A percentile compares a stretch with the other conserved stretches of the same genome.
Conservation (phyloP, 64 coral and sea anemone genomes). For the Actinia equina region DNA sequence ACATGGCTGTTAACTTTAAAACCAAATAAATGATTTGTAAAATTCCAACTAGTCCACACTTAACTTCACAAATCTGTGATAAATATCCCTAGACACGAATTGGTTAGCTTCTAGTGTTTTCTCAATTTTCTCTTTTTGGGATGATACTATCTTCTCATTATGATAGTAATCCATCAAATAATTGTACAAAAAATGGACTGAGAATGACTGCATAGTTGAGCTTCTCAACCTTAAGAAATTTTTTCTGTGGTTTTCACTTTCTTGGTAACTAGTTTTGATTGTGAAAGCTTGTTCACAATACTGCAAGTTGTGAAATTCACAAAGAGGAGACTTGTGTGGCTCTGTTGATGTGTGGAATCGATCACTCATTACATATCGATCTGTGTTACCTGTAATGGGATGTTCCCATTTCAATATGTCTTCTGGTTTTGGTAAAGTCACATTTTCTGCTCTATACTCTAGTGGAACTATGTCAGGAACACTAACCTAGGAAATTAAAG, state of each 20-base stretch:
- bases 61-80: background rate
- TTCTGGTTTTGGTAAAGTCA: background rate
- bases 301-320: constrained; percentile 20
- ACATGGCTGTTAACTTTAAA: too few relatives aligned
- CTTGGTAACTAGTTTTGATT: constrained; percentile 43
- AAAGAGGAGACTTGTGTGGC: constrained; percentile 22
- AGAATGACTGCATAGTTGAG: background rate
- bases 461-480: background rate
- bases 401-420: background rate
- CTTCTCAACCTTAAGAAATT: background rate
- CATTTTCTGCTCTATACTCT: background rate
- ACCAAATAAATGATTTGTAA: too few relatives aligned
- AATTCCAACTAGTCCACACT: too few relatives aligned
- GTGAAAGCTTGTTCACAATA: background rate
- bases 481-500: background rate
- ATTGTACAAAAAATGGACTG: constrained; percentile 22
- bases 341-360: constrained; percentile 20
- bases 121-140: background rate
- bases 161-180: constrained; percentile 45
- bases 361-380: constrained; percentile 9
- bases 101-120: background rate
- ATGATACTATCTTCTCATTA: background rate
- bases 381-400: background rate
- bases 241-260: constrained; percentile 41
- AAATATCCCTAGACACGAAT: background rate